Conservation (phyloP, 2,797 vertebrate species). For the Neosalanx taihuensis region DNA sequence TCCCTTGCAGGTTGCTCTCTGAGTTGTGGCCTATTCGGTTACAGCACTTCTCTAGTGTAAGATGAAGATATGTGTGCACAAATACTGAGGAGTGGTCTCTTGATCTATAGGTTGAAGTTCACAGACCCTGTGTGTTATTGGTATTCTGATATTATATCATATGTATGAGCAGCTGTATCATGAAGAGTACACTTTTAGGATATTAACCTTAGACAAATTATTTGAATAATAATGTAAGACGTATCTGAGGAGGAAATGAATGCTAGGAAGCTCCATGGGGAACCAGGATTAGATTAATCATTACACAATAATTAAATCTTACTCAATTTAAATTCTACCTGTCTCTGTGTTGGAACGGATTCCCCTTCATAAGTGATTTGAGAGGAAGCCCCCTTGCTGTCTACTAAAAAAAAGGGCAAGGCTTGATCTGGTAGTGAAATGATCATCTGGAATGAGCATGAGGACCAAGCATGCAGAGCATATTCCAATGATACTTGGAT, state of each 20-base stretch:
- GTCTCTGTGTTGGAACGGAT: conserved; percentile 48
- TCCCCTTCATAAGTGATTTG: conserved; percentile 30
- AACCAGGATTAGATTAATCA: conserved; percentile 21
- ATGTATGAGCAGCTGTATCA: not conserved
- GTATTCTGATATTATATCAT: conserved; percentile 1
- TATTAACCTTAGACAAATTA: not conserved
- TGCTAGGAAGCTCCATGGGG: not conserved
- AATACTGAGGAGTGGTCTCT: not conserved
- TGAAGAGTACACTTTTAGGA: not conserved
- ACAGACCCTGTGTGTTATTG: not conserved
- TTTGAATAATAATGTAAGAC: not conserved
- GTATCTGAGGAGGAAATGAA: not conserved
- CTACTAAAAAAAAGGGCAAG: conserved; percentile 71
- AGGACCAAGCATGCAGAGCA: conserved; percentile 42
- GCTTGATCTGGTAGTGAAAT: conserved; percentile 67
- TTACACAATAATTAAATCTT: conserved; percentile 33
- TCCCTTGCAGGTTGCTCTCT: conserved; percentile 65
- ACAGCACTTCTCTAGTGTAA: conserved; percentile 59
- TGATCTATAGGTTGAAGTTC: conserved; percentile 16
- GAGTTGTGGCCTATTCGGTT: conserved; percentile 63
- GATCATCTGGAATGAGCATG: conserved; percentile 52
- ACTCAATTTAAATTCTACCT: conserved; percentile 39
- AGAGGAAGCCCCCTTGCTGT: conserved; percentile 37
- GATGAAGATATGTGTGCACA: conserved; percentile 58
- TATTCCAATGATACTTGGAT: conserved; percentile 67